Conservation (phyloP, 2,888 invertebrate species). For the Nematopogon swammerdamellus region DNA sequence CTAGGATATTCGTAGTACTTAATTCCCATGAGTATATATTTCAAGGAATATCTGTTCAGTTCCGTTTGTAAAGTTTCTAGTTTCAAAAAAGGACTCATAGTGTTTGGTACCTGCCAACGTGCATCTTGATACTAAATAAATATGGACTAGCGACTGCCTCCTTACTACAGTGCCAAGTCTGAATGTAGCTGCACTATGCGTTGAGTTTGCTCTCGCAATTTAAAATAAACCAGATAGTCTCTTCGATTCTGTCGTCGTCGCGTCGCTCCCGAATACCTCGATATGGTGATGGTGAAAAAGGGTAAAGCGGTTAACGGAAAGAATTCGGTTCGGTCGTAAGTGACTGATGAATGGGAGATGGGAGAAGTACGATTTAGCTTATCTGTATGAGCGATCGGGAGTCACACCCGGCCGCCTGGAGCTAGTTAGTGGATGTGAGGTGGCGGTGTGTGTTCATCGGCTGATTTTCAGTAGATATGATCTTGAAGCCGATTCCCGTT, state of each 20-base stretch:
- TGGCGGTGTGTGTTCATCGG: not conserved
- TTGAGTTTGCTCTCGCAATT: too few species aligned
- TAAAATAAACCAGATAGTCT: constrained; percentile 17
- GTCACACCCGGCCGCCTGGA: constrained; percentile 28
- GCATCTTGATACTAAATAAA: not conserved
- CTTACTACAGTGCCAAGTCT: too few species aligned
- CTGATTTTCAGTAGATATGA: not conserved
- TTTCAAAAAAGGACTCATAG: not conserved
- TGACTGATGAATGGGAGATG: constrained; percentile 51
- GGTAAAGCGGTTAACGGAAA: constrained; percentile 33
- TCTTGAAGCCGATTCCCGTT: not conserved
- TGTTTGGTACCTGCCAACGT: not conserved
- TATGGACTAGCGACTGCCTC: not conserved
- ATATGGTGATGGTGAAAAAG: constrained; percentile 33
- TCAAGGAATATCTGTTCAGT: not conserved
- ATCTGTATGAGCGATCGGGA: constrained; percentile 25
- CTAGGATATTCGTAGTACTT: not conserved
- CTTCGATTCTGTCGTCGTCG: constrained; percentile 19
- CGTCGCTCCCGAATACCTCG: constrained; percentile 13
- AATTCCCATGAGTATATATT: not conserved
- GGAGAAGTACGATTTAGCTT: constrained; percentile 51
- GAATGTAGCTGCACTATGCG: too few species aligned
- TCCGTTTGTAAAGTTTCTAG: not conserved
- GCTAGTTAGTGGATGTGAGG: constrained; percentile 32
- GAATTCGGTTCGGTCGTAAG: constrained; percentile 22